Percentiles rank a stretch among this genome's conserved stretches.
Evolutionary conservation across 2,797 vertebrate species (phyloP).

Genomic region (Dermochelys coriacea): DNA sequence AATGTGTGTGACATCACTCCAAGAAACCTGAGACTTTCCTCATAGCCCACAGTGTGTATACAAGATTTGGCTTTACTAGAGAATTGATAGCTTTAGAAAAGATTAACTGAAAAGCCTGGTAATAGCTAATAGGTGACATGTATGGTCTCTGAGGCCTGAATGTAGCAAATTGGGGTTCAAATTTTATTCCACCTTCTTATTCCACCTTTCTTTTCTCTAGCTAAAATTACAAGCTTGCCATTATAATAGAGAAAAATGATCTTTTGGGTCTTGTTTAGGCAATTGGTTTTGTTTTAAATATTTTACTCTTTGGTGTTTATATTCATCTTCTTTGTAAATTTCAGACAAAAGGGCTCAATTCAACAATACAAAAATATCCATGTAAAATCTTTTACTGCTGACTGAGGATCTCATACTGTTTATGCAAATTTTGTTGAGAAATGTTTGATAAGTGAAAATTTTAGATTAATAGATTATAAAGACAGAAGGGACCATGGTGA

Average conservation of each 20-base stretch:
- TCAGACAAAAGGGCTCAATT: background rate
- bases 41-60: background rate
- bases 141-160: background rate
- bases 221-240: background rate
- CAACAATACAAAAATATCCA: background rate
- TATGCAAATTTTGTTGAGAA: background rate
- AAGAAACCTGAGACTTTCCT: background rate
- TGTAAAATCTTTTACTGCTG: background rate
- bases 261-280: background rate
- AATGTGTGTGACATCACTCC: background rate
- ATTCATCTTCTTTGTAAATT: background rate
- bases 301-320: background rate
- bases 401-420: background rate
- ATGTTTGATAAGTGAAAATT: background rate
- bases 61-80: background rate
- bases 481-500: background rate
- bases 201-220: background rate
- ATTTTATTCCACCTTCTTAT: background rate
- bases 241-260: background rate
- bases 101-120: background rate
- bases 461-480: background rate
- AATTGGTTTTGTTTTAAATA: background rate
- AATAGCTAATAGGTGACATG: background rate
- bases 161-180: background rate
- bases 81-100: background rate